phyloP scores from a whole-genome alignment of 2,888 invertebrate species.

The Hirtodrosophila confusa region DNA sequence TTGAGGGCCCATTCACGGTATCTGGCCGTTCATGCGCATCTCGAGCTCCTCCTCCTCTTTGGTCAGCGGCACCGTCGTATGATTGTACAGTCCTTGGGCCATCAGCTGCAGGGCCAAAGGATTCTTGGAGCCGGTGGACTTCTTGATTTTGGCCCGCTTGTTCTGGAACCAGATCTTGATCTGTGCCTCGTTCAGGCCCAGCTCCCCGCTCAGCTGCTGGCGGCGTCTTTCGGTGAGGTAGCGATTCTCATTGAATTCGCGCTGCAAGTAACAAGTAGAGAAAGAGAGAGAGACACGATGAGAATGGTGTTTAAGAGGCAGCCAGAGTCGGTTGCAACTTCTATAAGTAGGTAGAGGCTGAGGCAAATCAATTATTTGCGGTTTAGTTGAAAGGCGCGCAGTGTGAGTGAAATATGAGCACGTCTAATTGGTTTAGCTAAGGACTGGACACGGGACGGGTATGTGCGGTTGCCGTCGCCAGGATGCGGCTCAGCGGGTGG shows the following conservation, averaged over 20 bases:
- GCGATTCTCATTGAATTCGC: constrained; percentile 96
- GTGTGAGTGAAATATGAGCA: constrained; percentile 70
- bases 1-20: constrained; percentile 68
- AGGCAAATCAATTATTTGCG: constrained; percentile 83
- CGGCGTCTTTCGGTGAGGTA: constrained; percentile 96
- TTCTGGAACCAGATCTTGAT: constrained; percentile 99
- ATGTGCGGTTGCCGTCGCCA: constrained; percentile 48
- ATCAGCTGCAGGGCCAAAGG: constrained; percentile 94
- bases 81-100: constrained; percentile 97
- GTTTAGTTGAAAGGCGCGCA: constrained; percentile 61
- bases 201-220: constrained; percentile 94
- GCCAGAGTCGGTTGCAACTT: constrained; percentile 2
- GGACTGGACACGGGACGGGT: constrained; percentile 16
- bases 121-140: constrained; percentile 93
- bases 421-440: constrained; percentile 71
- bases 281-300: constrained; percentile 8
- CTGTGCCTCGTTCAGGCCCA: constrained; percentile 97
- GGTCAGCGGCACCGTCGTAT: constrained; percentile 90
- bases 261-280: constrained; percentile 83
- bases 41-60: constrained; percentile 90
- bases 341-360: constrained; percentile 33
- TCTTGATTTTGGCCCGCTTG: constrained; percentile 98
- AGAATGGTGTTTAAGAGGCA: constrained; percentile 9
- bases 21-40: constrained; percentile 85
- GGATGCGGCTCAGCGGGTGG: constrained; percentile 68